Conservation (phyloP, 92 coral and sea anemone genomes). For the Porites rus region DNA sequence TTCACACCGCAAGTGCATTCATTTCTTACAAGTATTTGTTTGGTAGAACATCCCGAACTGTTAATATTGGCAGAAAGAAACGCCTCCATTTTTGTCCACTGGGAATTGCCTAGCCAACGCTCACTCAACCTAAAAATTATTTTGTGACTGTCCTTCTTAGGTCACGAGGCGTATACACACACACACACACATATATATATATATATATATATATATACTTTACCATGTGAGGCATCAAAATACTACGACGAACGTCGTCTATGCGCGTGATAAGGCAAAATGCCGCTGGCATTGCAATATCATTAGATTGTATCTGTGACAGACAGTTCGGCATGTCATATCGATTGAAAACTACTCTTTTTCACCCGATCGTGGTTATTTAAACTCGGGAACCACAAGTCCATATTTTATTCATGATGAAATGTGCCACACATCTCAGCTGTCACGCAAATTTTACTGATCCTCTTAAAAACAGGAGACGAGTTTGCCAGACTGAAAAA, state of each 20-base stretch:
- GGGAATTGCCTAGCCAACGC: neutral
- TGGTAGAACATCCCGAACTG: neutral
- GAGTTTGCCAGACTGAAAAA: too few species aligned
- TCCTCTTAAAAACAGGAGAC: too few species aligned
- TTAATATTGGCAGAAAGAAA: neutral
- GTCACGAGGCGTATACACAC: too few species aligned
- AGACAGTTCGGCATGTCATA: conserved; percentile 1
- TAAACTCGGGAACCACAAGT: conserved; percentile 31
- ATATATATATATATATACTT: too few species aligned
- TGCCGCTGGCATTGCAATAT: conserved; percentile 7
- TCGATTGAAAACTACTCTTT: conserved; percentile 1
- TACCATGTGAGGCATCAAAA: conserved; percentile 12
- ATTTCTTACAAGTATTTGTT: neutral
- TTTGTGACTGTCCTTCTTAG: too few species aligned
- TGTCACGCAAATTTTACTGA: neutral
- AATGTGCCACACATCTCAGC: neutral
- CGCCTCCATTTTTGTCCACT: neutral
- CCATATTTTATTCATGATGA: neutral
- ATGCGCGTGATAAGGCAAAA: neutral
- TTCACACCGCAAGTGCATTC: neutral
- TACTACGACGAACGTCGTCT: neutral
- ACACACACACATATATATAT: too few species aligned
- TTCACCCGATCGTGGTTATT: conserved; percentile 20
- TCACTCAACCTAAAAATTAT: too few species aligned
- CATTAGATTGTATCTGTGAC: conserved; percentile 9